Evolutionary conservation across 1,140 invertebrate species (phyloP).

Genomic region (Panagrolaimus sp.): DNA sequence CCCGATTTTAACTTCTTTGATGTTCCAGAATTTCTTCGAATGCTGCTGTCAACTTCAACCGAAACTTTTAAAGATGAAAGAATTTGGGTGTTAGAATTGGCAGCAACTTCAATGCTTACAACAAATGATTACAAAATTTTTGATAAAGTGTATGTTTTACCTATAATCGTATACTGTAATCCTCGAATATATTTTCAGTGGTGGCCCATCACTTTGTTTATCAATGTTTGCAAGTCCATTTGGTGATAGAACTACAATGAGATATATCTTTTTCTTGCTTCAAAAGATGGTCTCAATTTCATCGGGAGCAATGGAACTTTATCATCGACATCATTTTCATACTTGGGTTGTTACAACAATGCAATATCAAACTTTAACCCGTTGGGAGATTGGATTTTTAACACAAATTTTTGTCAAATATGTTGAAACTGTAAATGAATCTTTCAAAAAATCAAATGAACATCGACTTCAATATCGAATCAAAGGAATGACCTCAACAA

Average conservation of each 20-base stretch:
- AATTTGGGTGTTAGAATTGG: background rate
- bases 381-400: constrained; percentile 5
- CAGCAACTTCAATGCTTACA: background rate
- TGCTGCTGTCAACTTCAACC: background rate
- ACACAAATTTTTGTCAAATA: constrained; percentile 12
- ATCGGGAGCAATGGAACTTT: background rate
- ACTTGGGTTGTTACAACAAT: constrained; percentile 5
- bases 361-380: background rate
- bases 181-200: background rate
- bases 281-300: background rate
- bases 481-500: background rate
- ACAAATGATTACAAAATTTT: constrained; percentile 9
- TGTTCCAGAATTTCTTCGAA: constrained; percentile 6
- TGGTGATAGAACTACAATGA: background rate
- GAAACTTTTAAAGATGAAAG: background rate
- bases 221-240: constrained; percentile 1
- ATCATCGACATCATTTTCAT: background rate
- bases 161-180: too few species aligned
- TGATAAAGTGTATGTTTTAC: background rate
- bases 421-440: background rate
- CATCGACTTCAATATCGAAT: background rate
- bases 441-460: background rate
- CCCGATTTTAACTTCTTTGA: background rate
- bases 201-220: background rate
- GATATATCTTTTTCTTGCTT: background rate